phyloP scores from a whole-genome alignment of 2,888 invertebrate species.

The Sphaerophoria taeniata region DNA sequence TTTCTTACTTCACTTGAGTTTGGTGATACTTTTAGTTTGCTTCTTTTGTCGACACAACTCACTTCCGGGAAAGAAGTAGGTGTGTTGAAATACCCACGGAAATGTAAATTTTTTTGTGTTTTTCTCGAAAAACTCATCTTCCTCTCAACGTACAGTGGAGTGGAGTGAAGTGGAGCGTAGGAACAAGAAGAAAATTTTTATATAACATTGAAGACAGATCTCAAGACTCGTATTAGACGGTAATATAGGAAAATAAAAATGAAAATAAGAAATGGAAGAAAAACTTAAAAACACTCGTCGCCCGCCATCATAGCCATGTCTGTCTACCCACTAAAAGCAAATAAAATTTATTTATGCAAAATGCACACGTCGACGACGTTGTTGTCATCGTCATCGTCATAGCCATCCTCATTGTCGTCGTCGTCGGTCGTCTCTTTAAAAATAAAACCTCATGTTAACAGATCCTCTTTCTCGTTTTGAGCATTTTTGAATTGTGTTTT shows the following conservation, averaged over 20 bases:
- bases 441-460: slow-evolving; percentile 58
- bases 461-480: slow-evolving; percentile 43
- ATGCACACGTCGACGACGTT: slow-evolving; percentile 43
- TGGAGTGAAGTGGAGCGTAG: too few species aligned
- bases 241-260: slow-evolving; percentile 21
- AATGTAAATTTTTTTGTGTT: slow-evolving; percentile 48
- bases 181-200: too few species aligned
- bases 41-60: slow-evolving; percentile 16
- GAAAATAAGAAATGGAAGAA: background rate
- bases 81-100: slow-evolving; percentile 12
- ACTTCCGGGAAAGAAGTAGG: slow-evolving; percentile 25
- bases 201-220: slow-evolving; percentile 7
- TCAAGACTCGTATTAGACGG: slow-evolving; percentile 10
- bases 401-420: too few species aligned
- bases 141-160: background rate
- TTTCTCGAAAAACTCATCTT: slow-evolving; percentile 33
- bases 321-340: slow-evolving; percentile 39
- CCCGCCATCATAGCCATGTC: slow-evolving; percentile 16
- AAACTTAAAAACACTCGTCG: slow-evolving; percentile 23
- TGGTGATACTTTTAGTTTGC: background rate
- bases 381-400: too few species aligned
- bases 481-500: slow-evolving; percentile 39
- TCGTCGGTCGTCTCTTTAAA: background rate
- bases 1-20: slow-evolving; percentile 14
- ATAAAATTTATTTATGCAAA: slow-evolving; percentile 52